A percentile compares a stretch with the other conserved stretches of the same genome.
phyloP scores from a whole-genome alignment of 2,888 invertebrate species.

The Eilema sororculum region DNA sequence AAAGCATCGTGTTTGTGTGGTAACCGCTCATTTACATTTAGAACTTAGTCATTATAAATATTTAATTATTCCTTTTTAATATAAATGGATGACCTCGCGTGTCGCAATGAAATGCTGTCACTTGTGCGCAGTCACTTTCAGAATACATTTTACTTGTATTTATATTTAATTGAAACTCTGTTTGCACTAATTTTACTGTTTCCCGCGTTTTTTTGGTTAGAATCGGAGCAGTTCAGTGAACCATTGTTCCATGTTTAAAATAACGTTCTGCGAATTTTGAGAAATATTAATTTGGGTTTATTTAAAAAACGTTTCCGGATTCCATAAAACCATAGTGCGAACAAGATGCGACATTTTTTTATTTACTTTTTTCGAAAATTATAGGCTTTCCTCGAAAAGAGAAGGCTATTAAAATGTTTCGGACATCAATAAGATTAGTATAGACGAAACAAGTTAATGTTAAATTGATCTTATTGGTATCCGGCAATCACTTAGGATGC shows the following conservation, averaged over 20 bases:
- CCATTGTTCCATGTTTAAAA: neutral
- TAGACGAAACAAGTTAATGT: neutral
- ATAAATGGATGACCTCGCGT: slow-evolving; percentile 43
- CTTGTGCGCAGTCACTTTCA: slow-evolving; percentile 34
- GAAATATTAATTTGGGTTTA: neutral
- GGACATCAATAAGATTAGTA: neutral
- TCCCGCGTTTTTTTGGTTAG: neutral
- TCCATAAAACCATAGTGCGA: neutral
- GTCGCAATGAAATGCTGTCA: slow-evolving; percentile 60
- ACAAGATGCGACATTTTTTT: neutral
- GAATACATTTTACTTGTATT: slow-evolving; percentile 57
- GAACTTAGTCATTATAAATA: slow-evolving; percentile 56
- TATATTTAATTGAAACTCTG: slow-evolving; percentile 2
- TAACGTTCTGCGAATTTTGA: neutral
- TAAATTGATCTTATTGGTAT: neutral
- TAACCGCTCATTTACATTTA: slow-evolving; percentile 38
- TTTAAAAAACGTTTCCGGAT: neutral
- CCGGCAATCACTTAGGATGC: neutral
- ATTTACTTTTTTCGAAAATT: neutral
- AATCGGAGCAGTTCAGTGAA: neutral
- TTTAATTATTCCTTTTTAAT: slow-evolving; percentile 55
- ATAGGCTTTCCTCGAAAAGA: neutral
- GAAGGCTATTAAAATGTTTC: neutral
- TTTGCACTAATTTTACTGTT: neutral
- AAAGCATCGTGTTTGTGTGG: slow-evolving; percentile 45